phyloP scores from a whole-genome alignment of 2,113 vertebrate genomes.

The Pampusana beccarii region DNA sequence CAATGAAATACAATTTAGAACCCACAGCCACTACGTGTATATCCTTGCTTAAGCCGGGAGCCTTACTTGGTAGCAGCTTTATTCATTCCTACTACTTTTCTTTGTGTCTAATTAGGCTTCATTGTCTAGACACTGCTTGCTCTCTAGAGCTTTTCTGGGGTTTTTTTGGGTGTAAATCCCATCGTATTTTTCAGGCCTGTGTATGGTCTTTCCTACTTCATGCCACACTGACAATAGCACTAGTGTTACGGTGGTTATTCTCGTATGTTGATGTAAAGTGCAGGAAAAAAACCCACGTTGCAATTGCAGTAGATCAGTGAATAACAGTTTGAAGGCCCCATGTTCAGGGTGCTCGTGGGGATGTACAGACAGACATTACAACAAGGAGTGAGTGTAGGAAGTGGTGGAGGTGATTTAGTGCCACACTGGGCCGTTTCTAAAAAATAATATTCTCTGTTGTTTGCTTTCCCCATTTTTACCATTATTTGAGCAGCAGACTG shows the following conservation, averaged over 20 bases:
- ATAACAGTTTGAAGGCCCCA: neutral
- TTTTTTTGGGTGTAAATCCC: neutral
- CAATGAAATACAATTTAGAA: rapidly evolving
- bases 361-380: neutral
- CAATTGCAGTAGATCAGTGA: neutral
- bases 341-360: neutral
- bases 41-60: neutral
- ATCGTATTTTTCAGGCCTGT: neutral
- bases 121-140: neutral
- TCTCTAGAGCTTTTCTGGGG: neutral
- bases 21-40: neutral
- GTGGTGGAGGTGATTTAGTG: neutral
- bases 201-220: neutral
- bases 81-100: neutral
- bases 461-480: neutral
- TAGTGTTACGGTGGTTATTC: neutral
- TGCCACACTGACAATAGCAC: neutral
- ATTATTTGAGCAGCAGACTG: neutral
- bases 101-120: neutral
- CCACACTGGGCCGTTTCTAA: neutral
- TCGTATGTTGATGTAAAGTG: neutral
- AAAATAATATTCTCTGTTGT: neutral
- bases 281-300: neutral
- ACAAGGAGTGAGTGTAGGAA: neutral
- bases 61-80: neutral